These are phyloP conservation scores for Macrochelys suwanniensis DNA, from an alignment of 2,797 vertebrate species.

Conservation along the genomic window DNA sequence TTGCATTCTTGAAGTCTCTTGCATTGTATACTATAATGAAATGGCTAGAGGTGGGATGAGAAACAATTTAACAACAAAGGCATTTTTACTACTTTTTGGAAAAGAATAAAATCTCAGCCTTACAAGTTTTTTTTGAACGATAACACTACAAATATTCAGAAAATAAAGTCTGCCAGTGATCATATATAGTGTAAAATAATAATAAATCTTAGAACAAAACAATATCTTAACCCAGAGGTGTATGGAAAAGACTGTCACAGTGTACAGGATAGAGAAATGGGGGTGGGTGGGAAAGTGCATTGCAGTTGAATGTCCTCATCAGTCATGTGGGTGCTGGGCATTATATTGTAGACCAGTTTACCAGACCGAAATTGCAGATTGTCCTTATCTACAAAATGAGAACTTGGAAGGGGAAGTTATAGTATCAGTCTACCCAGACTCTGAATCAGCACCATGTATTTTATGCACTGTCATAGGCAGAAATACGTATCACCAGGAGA, in stretches of 20 bases:
- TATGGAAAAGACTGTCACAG: neutral
- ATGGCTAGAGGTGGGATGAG: neutral
- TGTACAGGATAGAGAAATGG: neutral
- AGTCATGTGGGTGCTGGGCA: neutral
- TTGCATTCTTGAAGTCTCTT: neutral
- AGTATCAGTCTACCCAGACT: neutral
- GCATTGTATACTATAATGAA: conserved; percentile 1
- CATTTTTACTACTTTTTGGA: neutral
- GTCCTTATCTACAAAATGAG: neutral
- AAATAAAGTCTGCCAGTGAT: neutral
- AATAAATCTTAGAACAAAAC: neutral
- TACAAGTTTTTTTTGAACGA: neutral
- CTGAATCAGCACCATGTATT: neutral
- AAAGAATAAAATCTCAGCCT: rapidly evolving
- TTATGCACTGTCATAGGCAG: neutral
- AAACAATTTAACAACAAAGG: neutral
- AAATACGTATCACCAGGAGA: neutral
- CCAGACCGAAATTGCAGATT: neutral
- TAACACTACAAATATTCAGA: neutral
- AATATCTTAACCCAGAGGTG: neutral
- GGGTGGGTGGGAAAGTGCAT: neutral
- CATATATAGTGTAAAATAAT: neutral
- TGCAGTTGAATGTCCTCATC: neutral
- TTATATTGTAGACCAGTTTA: neutral
- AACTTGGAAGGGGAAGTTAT: neutral